Conservation (phyloP, 2,113 vertebrate species). For the Synchiropus splendidus region DNA sequence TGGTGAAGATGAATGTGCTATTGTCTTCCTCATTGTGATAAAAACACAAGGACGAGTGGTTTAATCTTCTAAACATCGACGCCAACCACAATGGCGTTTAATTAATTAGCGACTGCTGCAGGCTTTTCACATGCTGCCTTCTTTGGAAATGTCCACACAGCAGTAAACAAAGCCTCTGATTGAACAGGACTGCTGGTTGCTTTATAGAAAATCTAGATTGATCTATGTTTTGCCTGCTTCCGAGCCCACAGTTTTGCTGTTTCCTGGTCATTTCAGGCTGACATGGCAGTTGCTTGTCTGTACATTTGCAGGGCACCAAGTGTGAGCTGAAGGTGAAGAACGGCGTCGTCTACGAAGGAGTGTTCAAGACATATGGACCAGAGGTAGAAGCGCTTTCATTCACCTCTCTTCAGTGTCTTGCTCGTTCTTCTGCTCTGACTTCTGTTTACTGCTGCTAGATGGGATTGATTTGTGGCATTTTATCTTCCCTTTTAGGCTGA, state of each 20-base stretch:
- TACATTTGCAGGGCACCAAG: constrained; percentile 83
- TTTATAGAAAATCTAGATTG: constrained; percentile 35
- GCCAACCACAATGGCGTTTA: too few species aligned
- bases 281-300: constrained; percentile 2
- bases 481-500: constrained; percentile 36
- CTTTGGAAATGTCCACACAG: constrained; percentile 35
- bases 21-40: too few species aligned
- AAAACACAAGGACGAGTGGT: too few species aligned
- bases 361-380: constrained; percentile 98
- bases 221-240: constrained; percentile 33
- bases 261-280: constrained; percentile 21
- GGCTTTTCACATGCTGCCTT: too few species aligned
- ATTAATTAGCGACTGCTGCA: too few species aligned
- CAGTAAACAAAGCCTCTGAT: constrained; percentile 43
- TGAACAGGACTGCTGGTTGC: constrained; percentile 39
- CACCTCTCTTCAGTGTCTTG: too few species aligned
- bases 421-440: too few species aligned
- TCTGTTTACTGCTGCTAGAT: constrained; percentile 41
- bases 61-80: too few species aligned
- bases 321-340: constrained; percentile 99
- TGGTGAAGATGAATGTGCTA: too few species aligned
- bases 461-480: constrained; percentile 10
- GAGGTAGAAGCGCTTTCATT: constrained; percentile 76
- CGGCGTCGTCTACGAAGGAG: constrained; percentile 93
- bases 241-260: constrained; percentile 27